Base-by-base conservation (phyloP, 2,113 vertebrate genomes). In the Gymnorhina tibicen region DNA sequence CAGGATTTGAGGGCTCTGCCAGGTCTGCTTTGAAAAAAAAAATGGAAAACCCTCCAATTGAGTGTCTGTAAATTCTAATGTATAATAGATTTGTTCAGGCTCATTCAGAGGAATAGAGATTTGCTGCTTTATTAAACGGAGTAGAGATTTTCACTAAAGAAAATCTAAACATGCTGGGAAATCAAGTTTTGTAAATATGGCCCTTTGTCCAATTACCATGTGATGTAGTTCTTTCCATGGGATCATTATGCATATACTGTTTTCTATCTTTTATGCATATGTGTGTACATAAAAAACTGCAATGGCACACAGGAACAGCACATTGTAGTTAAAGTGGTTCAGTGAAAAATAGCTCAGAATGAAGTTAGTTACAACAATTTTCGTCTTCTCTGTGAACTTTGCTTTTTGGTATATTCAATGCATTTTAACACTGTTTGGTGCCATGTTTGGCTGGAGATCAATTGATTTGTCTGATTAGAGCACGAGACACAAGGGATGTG, bases 61-160 rank as follows among this genome's bases (percentile, higher is more conserved):
- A 47, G 28, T 30, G 37, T 12, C 9, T 69, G 4, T 15, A 41
- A 5, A 9, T 5, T 24, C 2, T 15, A 56, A 58, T 6, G 4
- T 10, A 26, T 17, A n/a, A 20, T 23, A 50, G 52, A 24, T 41
- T 93, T 59, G 14, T 50, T 90, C 46, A 30, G 28, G 37, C 21
- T 90, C 13, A 9, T 72, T 64, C 58, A 64, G 74, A 90, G 66
- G 62, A 75, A 32, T 2, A 56, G 53, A 14, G 47, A 76, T 56
- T 81, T 87, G 41, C 41, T 85, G 33, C 52, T 87, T 93, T 87
- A 76, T 83, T 79, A 93, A 75, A 85, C 41, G 92, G 53, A 78
- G 69, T 5, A 81, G 20, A 60, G 53, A 79, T 41, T 47, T 82
- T 15, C 64, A 60, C 13, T 52, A 14, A 69, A 85, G 28, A 68